Percentiles rank a stretch among this genome's conserved stretches.
Evolutionary conservation across 2,888 invertebrate species (phyloP).

Genomic region (Troglohyphantes excavatus): DNA sequence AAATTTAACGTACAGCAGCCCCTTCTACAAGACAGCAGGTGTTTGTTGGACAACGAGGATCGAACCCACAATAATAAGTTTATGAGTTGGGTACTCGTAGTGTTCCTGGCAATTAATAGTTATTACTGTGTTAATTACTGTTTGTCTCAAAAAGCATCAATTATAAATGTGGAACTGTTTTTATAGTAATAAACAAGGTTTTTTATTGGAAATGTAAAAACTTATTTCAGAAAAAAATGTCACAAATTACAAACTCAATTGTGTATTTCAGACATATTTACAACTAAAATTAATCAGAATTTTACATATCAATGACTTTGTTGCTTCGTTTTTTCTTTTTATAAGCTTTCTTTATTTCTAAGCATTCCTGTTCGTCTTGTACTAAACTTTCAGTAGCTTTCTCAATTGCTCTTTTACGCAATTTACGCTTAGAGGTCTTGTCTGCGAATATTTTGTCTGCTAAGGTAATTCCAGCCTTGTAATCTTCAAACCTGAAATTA

Average conservation of each 20-base stretch:
- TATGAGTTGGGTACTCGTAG: too few relatives aligned
- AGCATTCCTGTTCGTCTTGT: slow-evolving; percentile 23
- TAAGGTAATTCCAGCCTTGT: slow-evolving; percentile 26
- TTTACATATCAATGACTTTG: neutral
- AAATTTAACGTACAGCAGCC: too few relatives aligned
- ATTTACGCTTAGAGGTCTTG: slow-evolving; percentile 1
- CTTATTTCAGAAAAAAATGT: too few relatives aligned
- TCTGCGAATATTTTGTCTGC: slow-evolving; percentile 34
- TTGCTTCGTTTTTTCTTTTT: slow-evolving; percentile 13
- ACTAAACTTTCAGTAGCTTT: slow-evolving; percentile 14
- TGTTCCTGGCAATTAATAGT: too few relatives aligned
- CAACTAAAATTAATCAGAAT: neutral
- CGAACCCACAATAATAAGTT: too few relatives aligned
- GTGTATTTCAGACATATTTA: slow-evolving; percentile 3
- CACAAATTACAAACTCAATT: neutral
- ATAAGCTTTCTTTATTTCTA: neutral
- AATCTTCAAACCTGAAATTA: slow-evolving; percentile 62
- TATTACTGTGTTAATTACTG: too few relatives aligned
- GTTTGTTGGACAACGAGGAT: too few relatives aligned
- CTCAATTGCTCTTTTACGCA: slow-evolving; percentile 51
- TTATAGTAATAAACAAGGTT: too few relatives aligned
- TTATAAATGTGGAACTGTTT: too few relatives aligned
- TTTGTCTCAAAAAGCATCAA: too few relatives aligned
- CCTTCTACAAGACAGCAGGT: too few relatives aligned
- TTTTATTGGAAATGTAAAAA: too few relatives aligned